Percentiles rank a stretch among this genome's conserved stretches.
These are phyloP conservation scores for Clytia hemisphaerica DNA, from an alignment of 30 jellyfish, hydroid and myxozoan genomes.

Conservation along the genomic window DNA sequence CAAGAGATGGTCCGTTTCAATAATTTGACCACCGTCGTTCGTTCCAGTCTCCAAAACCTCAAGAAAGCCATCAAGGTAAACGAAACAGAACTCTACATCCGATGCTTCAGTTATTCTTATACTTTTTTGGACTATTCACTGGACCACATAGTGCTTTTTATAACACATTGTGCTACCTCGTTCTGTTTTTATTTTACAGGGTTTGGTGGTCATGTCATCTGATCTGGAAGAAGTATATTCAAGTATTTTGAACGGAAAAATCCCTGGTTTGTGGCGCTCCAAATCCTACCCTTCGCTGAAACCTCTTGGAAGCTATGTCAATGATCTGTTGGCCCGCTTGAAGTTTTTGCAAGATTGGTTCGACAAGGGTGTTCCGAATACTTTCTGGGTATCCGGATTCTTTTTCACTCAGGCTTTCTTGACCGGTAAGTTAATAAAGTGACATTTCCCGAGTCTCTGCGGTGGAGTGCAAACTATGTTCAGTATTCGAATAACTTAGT, in stretches of 20 bases:
- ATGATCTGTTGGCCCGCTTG: slow-evolving; percentile 61
- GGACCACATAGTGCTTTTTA: neutral
- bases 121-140: neutral
- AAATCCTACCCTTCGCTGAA: slow-evolving; percentile 77
- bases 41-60: slow-evolving; percentile 63
- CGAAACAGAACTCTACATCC: too few species aligned
- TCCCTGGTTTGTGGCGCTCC: slow-evolving; percentile 72
- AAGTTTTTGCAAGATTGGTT: slow-evolving; percentile 74
- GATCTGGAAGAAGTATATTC: slow-evolving; percentile 74
- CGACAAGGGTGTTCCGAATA: slow-evolving; percentile 66
- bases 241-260: slow-evolving; percentile 69
- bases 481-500: too few species aligned
- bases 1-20: slow-evolving; percentile 93
- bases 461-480: too few species aligned
- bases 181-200: slow-evolving; percentile 35
- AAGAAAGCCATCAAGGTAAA: slow-evolving; percentile 84
- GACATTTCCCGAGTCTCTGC: too few species aligned
- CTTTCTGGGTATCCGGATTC: slow-evolving; percentile 83
- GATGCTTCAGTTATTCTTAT: neutral
- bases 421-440: slow-evolving; percentile 78
- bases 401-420: slow-evolving; percentile 87
- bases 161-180: neutral
- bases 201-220: slow-evolving; percentile 81
- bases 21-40: slow-evolving; percentile 55
- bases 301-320: slow-evolving; percentile 85